Base-by-base conservation (phyloP, 2,888 invertebrate species). In the Orchesellides sinensis region DNA sequence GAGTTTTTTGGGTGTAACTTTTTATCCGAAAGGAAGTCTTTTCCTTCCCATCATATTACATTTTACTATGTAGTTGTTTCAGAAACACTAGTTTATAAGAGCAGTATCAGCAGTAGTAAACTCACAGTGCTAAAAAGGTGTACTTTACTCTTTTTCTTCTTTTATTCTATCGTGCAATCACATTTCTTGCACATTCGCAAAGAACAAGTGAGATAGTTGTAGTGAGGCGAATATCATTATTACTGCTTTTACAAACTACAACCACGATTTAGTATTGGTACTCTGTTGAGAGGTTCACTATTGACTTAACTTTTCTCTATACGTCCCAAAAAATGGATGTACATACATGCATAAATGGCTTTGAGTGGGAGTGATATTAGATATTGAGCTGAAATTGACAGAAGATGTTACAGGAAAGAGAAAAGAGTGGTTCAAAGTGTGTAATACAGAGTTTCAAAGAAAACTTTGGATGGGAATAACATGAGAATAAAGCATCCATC, bases 371-470 rank as follows among this genome's bases (percentile, higher is more conserved):
- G 40, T 56, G 56, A 70, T 45, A 70, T 52, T 35, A 72, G 63
- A 79, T 70, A 79, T 79, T 72, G 79, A 70, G 72, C 52, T 70
- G 52, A 70, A 79, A 79, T 79, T 79, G 79, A 79, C 79, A 79
- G 70, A 79, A 72, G 72, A 79, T 79, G 63, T 40, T 79, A 29
- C 40, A 8, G 17, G 23, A 63, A 73, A 66, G 17, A 17, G 66
- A 47, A 72, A 79, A 70, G 68, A 47, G 35, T 59, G 61, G 52
- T 23, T 29, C 56, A 70, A 78, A 66, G 52, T 69, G 52, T 59
- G 32, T 32, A 12, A 25, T 21, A 23, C 10, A 12, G n/a, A 59
- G 59, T 32, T 68, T 49, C 49, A 17, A 40, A 75, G 35, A 61
- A 69, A 78, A 78, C 61, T 79, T 70, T 79, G 47, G 52, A 73